A percentile compares a stretch with the other conserved stretches of the same genome.
Conservation (phyloP, 2,113 vertebrate genomes). For the Bucco capensis region DNA sequence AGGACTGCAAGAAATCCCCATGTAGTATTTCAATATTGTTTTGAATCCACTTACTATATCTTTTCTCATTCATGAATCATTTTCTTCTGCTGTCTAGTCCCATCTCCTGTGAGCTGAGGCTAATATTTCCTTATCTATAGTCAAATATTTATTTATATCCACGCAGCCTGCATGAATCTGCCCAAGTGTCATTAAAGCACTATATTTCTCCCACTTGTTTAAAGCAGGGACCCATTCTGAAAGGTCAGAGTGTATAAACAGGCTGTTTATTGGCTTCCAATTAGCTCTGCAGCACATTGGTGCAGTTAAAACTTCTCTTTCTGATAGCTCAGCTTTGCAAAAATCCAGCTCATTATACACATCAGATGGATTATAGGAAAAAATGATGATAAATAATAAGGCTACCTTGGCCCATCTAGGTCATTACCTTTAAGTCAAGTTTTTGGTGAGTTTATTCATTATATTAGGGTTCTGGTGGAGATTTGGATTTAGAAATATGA, state of each 20-base stretch:
- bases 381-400: not conserved
- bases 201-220: not conserved
- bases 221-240: not conserved
- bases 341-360: not conserved
- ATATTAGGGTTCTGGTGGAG: not conserved
- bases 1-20: not conserved
- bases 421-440: not conserved
- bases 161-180: not conserved
- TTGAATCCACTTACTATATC: not conserved
- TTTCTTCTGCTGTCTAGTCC: conserved; percentile 20
- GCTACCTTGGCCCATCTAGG: not conserved
- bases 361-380: fast-evolving
- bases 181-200: not conserved
- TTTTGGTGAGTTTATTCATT: not conserved
- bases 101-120: not conserved
- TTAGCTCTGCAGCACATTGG: not conserved
- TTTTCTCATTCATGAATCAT: conserved; percentile 47
- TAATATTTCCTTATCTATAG: conserved; percentile 33
- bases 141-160: conserved; percentile 36
- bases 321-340: not conserved
- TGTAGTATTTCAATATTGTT: conserved; percentile 28
- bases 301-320: not conserved
- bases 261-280: not conserved
- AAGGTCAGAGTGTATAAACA: not conserved
- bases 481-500: not conserved